phyloP scores from a whole-genome alignment of 2,113 vertebrate genomes.

The Corvus moneduloides region DNA sequence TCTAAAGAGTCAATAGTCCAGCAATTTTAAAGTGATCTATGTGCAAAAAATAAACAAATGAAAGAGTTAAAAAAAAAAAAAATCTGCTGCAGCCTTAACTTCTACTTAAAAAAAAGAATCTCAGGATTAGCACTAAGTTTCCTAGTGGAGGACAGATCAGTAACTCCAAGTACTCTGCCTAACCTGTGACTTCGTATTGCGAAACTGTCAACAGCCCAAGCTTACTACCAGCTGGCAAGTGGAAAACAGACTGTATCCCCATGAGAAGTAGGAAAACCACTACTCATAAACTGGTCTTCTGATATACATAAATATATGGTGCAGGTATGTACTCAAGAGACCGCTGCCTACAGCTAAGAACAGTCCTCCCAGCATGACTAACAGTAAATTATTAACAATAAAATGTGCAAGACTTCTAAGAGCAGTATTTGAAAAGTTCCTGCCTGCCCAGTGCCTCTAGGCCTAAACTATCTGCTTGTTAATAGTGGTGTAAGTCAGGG shows the following conservation, averaged over 20 bases:
- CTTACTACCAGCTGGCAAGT: neutral
- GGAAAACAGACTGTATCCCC: neutral
- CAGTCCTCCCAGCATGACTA: conserved; percentile 19
- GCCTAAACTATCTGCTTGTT: neutral
- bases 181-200: neutral
- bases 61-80: neutral
- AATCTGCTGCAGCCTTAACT: neutral
- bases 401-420: conserved; percentile 5
- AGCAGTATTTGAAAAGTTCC: conserved; percentile 16
- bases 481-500: conserved; percentile 8
- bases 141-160: conserved; percentile 14
- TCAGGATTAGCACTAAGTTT: conserved; percentile 15
- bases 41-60: conserved; percentile 48
- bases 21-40: conserved; percentile 66
- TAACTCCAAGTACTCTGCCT: neutral
- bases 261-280: neutral
- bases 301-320: neutral
- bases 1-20: conserved; percentile 44
- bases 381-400: conserved; percentile 36
- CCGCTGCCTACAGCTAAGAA: conserved; percentile 30
- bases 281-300: neutral
- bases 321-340: conserved; percentile 17
- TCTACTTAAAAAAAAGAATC: neutral
- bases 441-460: conserved; percentile 27
- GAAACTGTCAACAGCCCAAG: neutral